Base-by-base conservation (phyloP, 2,113 vertebrate species). In the Psophia crepitans region DNA sequence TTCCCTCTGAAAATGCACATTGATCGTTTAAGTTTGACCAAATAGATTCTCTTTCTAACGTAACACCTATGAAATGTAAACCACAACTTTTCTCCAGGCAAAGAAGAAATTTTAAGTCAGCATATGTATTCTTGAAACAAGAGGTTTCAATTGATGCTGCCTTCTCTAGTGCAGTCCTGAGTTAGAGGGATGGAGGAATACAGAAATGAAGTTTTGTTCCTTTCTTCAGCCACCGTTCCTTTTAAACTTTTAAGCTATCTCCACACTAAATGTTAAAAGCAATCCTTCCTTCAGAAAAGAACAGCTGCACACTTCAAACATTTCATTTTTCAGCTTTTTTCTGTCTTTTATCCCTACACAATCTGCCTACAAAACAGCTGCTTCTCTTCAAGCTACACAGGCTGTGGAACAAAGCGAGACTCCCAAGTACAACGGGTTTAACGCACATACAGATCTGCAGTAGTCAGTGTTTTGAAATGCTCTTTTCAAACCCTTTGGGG, bases 251-350 rank as follows among this genome's bases (percentile, higher is more conserved):
- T 14, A 85, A 87, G 58, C 54, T 27, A 69, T 16, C 32, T 66
- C 43, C 28, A 28, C 9, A 19, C 32, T 21, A 6, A 53, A 85
- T 86, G 9, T 28, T 73, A 80, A 64, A 90, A 93, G 56, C 35
- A 93, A 63, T 5, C 8, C 23, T 64, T 37, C 69, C 51, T 44
- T 93, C 30, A 63, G 37, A 61, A 93, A 63, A 84, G n/a, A 83
- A 46, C 33, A 92, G 33, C 64, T 80, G 71, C 68, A 85, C 23
- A 32, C 51, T 93, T 95, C 65, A 89, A 83, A 78, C 46, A 54
- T 88, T 88, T 87, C 7, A 89, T 83, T 83, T 95, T 79, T 81
- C 63, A 80, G 66, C 8, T 89, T 93, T 90, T 76, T 83, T 87
- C 18, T 48, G 11, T 61, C 66, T 92, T 88, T 90, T 58, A 73